Percentiles rank a stretch among this genome's conserved stretches.
Conservation (phyloP, 2,888 invertebrate species). For the Isotomurus palustris region DNA sequence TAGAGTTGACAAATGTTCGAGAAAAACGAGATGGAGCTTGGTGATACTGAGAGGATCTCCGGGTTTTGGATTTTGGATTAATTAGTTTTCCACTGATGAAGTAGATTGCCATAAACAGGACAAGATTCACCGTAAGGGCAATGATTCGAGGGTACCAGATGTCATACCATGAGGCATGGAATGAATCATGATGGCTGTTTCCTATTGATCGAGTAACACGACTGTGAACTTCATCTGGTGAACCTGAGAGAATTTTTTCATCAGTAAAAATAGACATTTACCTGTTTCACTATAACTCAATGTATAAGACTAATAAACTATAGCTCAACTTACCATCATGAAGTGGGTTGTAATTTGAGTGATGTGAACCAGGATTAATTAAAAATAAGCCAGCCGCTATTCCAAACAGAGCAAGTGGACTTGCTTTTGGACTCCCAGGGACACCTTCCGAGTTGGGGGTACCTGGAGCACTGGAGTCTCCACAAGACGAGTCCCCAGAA, state of each 20-base stretch:
- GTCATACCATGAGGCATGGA: no score
- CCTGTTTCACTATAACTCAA: no score
- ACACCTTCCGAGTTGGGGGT: background rate
- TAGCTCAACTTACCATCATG: background rate
- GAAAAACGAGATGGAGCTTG: no score
- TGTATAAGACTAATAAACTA: background rate
- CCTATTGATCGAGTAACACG: background rate
- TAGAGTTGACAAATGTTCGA: no score
- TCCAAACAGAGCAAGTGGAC: constrained; percentile 43
- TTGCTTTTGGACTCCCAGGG: constrained; percentile 8
- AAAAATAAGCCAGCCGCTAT: constrained; percentile 45
- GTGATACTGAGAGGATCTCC: background rate
- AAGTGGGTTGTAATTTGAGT: background rate
- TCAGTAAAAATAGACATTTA: background rate
- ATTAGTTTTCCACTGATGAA: constrained; percentile 31
- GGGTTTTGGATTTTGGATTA: background rate
- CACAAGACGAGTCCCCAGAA: constrained; percentile 22
- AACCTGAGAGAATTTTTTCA: no score
- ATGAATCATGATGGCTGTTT: no score
- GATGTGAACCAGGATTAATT: constrained; percentile 39
- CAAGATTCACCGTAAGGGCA: constrained; percentile 35
- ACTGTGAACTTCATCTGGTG: no score
- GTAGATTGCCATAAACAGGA: constrained; percentile 40
- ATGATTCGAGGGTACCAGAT: constrained; percentile 35
- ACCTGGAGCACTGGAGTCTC: background rate